Percentiles rank a stretch among this genome's conserved stretches.
phyloP scores from a whole-genome alignment of 2,113 vertebrate species.

The Miniopterus natalensis region DNA sequence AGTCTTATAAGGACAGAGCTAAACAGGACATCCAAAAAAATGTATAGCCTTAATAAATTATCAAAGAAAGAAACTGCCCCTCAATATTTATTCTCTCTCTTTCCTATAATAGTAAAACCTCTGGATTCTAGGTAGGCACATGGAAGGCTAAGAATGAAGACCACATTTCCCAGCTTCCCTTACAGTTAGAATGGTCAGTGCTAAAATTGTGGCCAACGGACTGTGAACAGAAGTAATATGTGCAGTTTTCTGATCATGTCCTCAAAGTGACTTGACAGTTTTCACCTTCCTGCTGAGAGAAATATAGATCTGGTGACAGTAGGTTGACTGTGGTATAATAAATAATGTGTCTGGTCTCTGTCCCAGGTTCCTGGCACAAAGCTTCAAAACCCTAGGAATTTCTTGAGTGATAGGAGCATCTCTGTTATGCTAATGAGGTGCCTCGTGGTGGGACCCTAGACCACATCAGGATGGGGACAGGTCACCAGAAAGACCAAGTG shows the following conservation, averaged over 20 bases:
- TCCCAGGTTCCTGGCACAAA: background rate
- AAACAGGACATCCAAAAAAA: slow-evolving; percentile 50
- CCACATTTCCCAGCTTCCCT: background rate
- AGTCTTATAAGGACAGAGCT: background rate
- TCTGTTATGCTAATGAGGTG: background rate
- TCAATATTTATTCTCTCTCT: background rate
- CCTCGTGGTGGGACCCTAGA: background rate
- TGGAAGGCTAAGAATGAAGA: background rate
- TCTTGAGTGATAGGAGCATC: background rate
- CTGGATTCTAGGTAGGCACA: background rate
- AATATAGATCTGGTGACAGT: background rate
- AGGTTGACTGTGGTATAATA: background rate
- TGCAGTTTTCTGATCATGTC: background rate
- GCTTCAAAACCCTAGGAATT: background rate
- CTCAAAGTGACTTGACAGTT: background rate
- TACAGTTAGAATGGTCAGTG: background rate
- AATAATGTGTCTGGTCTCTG: slow-evolving; percentile 1
- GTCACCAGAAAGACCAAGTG: background rate
- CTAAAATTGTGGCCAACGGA: background rate
- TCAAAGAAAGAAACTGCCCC: background rate
- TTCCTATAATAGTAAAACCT: slow-evolving; percentile 28
- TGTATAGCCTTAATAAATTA: slow-evolving; percentile 6
- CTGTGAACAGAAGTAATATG: background rate
- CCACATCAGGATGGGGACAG: background rate
- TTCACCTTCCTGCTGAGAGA: background rate